Evolutionary conservation across 2,797 vertebrate genomes (phyloP), one percentile per base, ranked within the genome.

Genomic region (Rhabdomys pumilio): DNA sequence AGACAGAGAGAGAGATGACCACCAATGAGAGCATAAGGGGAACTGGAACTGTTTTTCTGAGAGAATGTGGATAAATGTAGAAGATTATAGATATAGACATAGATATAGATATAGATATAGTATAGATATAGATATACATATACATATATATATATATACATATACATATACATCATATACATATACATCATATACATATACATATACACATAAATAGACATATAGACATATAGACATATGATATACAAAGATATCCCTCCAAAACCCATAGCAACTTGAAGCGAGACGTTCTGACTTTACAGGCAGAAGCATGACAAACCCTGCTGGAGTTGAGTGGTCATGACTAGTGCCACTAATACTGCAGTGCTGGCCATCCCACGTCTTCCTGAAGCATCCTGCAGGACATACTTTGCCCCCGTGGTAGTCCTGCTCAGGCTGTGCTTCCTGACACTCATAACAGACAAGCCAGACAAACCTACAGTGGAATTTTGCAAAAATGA

Each of bases 331-430:
- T 63, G 47, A 47, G 17, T 1, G 57, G 69, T 57, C 26, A 31
- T 24, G 59, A 26, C 11, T 7, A 1, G 12, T 6, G 6, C 55
- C 55, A 0, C 8, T 38, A 0, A 4, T 22, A 2, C 38, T 0
- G 7, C 55, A 50, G 34, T 38, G 0, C 0, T 5, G 6, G 72
- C 59, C 34, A 3, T 17, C 41, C 41, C 0, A 15, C 8, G 8
- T 50, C 31, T 77, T 26, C 2, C 3, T 0, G 14, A 15, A 3
- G 47, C 14, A 1, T 22, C 0, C 6, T 26, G 82, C 4, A 24
- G 55, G 50, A 3, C 4, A 19, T 2, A 20, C 34, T 2, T 34
- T 7, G 0, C 61, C 80, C 57, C 90, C 34, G 2, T 19, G 29
- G 13, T 22, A 3, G 65, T 88, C 15, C 87, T 88, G 84, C 20